A percentile compares a stretch with the other conserved stretches of the same genome.
Evolutionary conservation across 2,888 invertebrate species (phyloP).

Genomic region (Zaprionus lineosus): DNA sequence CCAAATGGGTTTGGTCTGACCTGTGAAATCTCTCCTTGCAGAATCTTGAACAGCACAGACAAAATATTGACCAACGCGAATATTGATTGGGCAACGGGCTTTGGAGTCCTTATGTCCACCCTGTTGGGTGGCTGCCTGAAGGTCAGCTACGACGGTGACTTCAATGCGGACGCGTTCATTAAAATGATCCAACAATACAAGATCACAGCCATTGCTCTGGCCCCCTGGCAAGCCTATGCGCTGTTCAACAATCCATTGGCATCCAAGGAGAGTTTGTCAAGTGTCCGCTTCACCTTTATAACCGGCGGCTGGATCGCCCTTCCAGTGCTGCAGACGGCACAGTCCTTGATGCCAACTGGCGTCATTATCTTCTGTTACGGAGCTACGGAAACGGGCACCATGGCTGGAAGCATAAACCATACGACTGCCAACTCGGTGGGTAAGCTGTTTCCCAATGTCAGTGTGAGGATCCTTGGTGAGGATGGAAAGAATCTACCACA

Average conservation of each 20-base stretch:
- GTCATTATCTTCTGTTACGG: constrained; percentile 47
- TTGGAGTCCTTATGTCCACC: constrained; percentile 27
- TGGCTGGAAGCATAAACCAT: constrained; percentile 37
- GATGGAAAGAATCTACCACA: constrained; percentile 55
- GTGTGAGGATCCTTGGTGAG: constrained; percentile 65
- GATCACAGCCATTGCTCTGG: constrained; percentile 39
- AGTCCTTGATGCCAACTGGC: constrained; percentile 33
- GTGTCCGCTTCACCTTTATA: constrained; percentile 17
- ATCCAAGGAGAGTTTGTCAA: constrained; percentile 23
- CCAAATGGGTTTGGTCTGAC: too few species aligned
- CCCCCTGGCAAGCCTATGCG: constrained; percentile 54
- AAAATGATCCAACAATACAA: constrained; percentile 51
- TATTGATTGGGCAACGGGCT: constrained; percentile 72
- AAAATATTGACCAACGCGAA: constrained; percentile 52
- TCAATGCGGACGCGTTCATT: constrained; percentile 44
- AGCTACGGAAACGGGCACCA: constrained; percentile 53
- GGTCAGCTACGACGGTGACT: constrained; percentile 54
- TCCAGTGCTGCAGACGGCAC: constrained; percentile 27
- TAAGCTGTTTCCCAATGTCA: constrained; percentile 44
- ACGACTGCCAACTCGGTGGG: constrained; percentile 60
- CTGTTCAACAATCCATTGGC: constrained; percentile 45
- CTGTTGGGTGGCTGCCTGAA: constrained; percentile 39
- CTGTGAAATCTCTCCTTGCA: not conserved
- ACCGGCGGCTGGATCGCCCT: constrained; percentile 56
- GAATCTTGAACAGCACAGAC: constrained; percentile 42